Evolutionary conservation across 2,888 invertebrate species (phyloP), one percentile per base, ranked within the genome.

Genomic region (Nephrotoma flavescens): DNA sequence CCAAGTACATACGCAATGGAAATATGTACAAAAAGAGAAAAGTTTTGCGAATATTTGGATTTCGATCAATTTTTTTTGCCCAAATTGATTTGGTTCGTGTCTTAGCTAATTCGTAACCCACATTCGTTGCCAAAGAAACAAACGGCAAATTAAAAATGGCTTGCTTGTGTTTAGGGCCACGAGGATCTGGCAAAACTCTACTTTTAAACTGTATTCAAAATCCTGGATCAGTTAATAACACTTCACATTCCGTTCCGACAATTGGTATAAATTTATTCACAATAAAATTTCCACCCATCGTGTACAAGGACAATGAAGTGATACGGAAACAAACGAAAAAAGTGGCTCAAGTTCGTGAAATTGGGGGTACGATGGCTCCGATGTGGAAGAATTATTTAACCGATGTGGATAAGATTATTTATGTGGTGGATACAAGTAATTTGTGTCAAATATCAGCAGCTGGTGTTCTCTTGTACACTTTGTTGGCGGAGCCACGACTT

Each of bases 381-480:
- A 92, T 97, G 86, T 97, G 97, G 97, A 93, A 93, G 41, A 95
- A 95, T 89, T 96, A 96, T 90, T 95, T 95, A 88, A 93, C 93
- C 83, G 94, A 94, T 86, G 90, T 92, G 0, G 92, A 93, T 87
- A 95, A 95, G 91, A 93, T 97, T 0, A 94, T 97, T 88, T 97
- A 95, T 89, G 96, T 96, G 0, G 95, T 97, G 19, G 97, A 97
- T 89, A 95, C 96, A 0, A 96, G 96, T 11, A 96, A 97, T 92
- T 92, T 97, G 71, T 97, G 97, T 89, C 96, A 96, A 92, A 96
- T 97, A 89, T 96, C 96, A 0, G 96, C 96, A 1, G 96, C 96
- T 12, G 96, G 92, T 41, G 96, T 97, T 0, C 92, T 96, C 57
- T 92, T 97, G 0, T 97, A 96, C 90, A 95, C 96, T 0, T 92